Evolutionary conservation across 1,140 invertebrate species (phyloP).

Genomic region (Calephelis nemesis): DNA sequence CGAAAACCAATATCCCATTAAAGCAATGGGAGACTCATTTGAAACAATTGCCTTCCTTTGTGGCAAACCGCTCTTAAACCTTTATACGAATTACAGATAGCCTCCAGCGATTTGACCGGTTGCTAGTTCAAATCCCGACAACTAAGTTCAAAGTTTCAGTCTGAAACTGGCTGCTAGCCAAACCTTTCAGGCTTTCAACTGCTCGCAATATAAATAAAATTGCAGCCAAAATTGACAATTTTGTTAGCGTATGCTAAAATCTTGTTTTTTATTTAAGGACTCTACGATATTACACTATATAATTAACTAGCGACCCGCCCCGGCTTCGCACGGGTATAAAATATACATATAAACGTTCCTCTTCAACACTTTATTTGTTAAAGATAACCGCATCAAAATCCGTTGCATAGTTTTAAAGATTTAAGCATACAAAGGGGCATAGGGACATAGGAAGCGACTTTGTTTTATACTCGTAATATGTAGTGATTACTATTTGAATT

Average conservation of each 20-base stretch:
- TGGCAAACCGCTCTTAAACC: constrained; percentile 12
- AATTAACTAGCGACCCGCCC: too few species aligned
- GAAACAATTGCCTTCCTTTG: constrained; percentile 11
- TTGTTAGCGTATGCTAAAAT: constrained; percentile 16
- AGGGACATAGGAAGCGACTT: too few species aligned
- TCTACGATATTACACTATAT: neutral
- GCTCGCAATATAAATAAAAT: constrained; percentile 15
- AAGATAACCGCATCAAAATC: too few species aligned
- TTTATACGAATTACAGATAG: constrained; percentile 16
- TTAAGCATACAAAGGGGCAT: too few species aligned
- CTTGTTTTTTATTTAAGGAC: neutral
- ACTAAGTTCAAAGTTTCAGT: constrained; percentile 16
- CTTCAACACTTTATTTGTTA: too few species aligned
- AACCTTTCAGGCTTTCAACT: constrained; percentile 14
- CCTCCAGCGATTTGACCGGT: constrained; percentile 9
- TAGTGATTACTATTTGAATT: too few species aligned
- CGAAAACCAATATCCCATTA: neutral
- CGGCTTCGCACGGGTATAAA: too few species aligned
- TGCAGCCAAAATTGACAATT: constrained; percentile 7
- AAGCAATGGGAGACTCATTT: constrained; percentile 5
- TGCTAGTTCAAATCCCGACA: constrained; percentile 14
- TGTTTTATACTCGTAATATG: too few species aligned
- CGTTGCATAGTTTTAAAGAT: too few species aligned
- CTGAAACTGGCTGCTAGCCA: constrained; percentile 4
- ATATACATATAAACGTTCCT: too few species aligned